Conservation (phyloP, 2,797 vertebrate species). For the Otolemur crassicaudatus region DNA sequence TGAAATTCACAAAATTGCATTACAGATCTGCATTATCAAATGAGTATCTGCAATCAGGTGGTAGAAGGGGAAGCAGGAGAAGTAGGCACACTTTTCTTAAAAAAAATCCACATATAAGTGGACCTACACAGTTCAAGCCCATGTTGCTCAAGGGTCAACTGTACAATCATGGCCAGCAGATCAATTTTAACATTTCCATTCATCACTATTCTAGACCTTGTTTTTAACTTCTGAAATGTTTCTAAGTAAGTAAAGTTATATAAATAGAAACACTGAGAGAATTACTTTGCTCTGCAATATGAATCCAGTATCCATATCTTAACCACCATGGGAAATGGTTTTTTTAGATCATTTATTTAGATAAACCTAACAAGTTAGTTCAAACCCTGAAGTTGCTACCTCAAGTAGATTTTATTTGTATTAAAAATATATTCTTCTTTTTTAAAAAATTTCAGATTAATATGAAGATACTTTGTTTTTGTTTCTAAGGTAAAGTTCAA, state of each 20-base stretch:
- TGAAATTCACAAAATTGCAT: constrained; percentile 15
- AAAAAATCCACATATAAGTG: not conserved
- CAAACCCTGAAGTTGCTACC: not conserved
- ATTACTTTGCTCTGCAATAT: constrained; percentile 23
- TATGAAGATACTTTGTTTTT: too few species aligned
- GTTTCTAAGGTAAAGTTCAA: too few species aligned
- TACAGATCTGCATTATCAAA: not conserved
- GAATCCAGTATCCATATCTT: not conserved
- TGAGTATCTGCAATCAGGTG: not conserved
- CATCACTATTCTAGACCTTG: not conserved
- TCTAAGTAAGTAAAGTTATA: not conserved
- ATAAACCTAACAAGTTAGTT: not conserved
- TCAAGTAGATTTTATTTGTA: not conserved
- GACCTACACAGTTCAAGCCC: not conserved
- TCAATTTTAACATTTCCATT: constrained; percentile 14
- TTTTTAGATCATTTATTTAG: not conserved
- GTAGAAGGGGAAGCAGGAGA: not conserved
- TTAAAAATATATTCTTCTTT: too few species aligned
- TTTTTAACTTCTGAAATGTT: constrained; percentile 50
- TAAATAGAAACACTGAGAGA: not conserved
- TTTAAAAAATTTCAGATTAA: too few species aligned
- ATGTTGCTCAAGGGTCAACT: not conserved
- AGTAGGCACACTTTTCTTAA: not conserved
- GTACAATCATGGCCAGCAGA: not conserved
- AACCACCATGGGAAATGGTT: not conserved